These are phyloP conservation scores for Hyles lineata DNA, from an alignment of 2,888 invertebrate species.

Conservation along the genomic window DNA sequence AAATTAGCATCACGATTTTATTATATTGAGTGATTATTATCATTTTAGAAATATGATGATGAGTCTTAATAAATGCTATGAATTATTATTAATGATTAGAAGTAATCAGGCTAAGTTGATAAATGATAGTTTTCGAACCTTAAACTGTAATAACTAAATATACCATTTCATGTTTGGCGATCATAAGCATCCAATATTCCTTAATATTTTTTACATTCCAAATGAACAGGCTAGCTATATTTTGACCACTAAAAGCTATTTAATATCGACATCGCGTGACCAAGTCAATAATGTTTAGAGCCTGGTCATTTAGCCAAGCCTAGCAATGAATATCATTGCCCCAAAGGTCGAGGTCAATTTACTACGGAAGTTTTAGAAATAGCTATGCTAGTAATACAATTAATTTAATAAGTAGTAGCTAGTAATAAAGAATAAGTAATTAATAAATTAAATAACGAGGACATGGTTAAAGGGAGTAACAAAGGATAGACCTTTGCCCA, in stretches of 20 bases:
- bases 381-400: neutral
- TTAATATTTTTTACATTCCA: neutral
- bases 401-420: no score
- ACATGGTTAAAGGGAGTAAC: no score
- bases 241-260: slow-evolving; percentile 12
- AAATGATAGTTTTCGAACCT: neutral
- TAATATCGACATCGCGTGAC: slow-evolving; percentile 50
- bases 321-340: slow-evolving; percentile 37
- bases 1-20: neutral
- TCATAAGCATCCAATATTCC: neutral
- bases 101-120: neutral
- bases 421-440: no score
- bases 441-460: no score
- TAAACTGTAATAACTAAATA: neutral
- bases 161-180: neutral
- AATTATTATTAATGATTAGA: no score
- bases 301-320: slow-evolving; percentile 40
- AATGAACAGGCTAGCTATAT: neutral
- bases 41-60: no score
- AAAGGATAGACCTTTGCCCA: no score
- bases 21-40: neutral
- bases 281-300: slow-evolving; percentile 34
- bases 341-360: slow-evolving; percentile 45
- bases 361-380: neutral
- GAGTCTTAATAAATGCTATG: no score